These are phyloP conservation scores for Aspidiotus rigidus DNA, from an alignment of 2,888 invertebrate species.

Conservation along the genomic window DNA sequence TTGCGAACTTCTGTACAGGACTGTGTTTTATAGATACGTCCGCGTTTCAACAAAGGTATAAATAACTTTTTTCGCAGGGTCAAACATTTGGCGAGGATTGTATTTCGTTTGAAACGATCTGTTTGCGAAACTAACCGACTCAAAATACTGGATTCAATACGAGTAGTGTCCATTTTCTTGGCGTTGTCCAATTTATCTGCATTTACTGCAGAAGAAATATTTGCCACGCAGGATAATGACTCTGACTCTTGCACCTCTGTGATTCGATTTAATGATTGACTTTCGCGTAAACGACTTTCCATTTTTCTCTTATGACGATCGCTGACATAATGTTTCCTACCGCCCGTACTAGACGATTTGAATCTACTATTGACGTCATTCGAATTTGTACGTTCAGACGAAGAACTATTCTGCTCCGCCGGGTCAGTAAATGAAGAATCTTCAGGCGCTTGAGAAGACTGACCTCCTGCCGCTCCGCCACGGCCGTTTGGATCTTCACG, in stretches of 20 bases:
- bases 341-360: constrained; percentile 37
- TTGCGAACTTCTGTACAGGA: constrained; percentile 46
- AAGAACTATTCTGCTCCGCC: constrained; percentile 38
- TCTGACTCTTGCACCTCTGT: constrained; percentile 74
- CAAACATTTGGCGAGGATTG: constrained; percentile 57
- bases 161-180: neutral
- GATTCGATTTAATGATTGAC: constrained; percentile 74
- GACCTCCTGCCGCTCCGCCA: constrained; percentile 43
- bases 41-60: constrained; percentile 51
- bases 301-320: constrained; percentile 51
- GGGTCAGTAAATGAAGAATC: constrained; percentile 29
- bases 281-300: constrained; percentile 63
- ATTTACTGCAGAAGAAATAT: constrained; percentile 17
- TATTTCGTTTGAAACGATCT: constrained; percentile 46
- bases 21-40: constrained; percentile 53
- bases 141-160: neutral
- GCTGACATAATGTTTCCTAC: constrained; percentile 41
- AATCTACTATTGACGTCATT: constrained; percentile 42
- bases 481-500: constrained; percentile 57
- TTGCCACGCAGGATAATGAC: constrained; percentile 16
- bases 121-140: constrained; percentile 3
- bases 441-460: constrained; percentile 29
- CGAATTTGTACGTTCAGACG: constrained; percentile 38
- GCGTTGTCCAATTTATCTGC: neutral
- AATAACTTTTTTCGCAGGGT: constrained; percentile 59